Base-by-base conservation (phyloP, 1,140 invertebrate genomes). In the Drosophila ananassae region DNA sequence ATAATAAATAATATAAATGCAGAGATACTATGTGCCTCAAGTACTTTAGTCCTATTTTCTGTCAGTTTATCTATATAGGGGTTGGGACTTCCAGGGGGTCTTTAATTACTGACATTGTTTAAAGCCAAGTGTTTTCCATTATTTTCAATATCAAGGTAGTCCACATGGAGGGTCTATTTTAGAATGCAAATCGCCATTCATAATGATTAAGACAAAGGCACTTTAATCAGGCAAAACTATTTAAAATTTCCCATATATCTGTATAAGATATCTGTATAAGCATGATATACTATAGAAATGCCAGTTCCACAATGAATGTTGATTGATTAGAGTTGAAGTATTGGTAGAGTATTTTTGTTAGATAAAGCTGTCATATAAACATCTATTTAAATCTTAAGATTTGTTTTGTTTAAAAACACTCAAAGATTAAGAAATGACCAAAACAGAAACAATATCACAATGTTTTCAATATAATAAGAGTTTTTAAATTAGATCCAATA, bases 31-130 rank as follows among this genome's bases (percentile, higher is more conserved):
- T n/a, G 17, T 25, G 13, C 12, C 47, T 8, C 28, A 61, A 52
- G 34, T 21, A 10, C 2, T 10, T 1, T 0, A 10, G 9, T 22
- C 56, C 22, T 69, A n/a, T 68, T 8, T 66, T 69, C 39, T 37
- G 63, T 24, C 62, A 12, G 25, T 68, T 21, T 55, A 69, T 69
- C 63, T 69, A 39, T n/a, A 68, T 6, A 6, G 25, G 25, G 63
- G 56, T 69, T 48, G 41, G 12, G 7, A 17, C 30, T 51, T 39
- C 22, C 10, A n/a, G 22, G 52, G 67, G 66, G 67, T 64, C 57
- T 55, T 51, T 69, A 56, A 57, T 57, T 25, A 68, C 13, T 30
- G 34, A n/a, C 32, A 41, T 3, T 34, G 34, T n/a, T 37, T 37
- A 37, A 1, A 1, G 9, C 30, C 63, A 69, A 69, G 24, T 48